Base-by-base conservation (phyloP, 2,797 vertebrate species). In the Staurois parvus region DNA sequence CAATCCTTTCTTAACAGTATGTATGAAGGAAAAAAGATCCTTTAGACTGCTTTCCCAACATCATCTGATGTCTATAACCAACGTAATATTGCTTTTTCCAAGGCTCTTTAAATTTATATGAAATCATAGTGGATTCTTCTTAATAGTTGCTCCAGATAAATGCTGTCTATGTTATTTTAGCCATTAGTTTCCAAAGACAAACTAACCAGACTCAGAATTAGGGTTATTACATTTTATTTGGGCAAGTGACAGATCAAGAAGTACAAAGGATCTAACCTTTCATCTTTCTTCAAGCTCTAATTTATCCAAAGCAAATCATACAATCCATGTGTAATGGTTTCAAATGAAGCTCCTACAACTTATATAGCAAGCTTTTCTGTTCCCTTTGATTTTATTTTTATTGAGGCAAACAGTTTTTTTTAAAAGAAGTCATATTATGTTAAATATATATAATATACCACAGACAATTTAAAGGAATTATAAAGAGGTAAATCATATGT, bases 171-270 rank as follows among this genome's bases (percentile, higher is more conserved):
- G 91, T 93, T 75, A 95, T 91, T 93, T 74, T 29, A 90, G 93
- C 93, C 97, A 95, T 92, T 90, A 91, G 89, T 90, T 91, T 94
- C 87, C 90, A 96, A 97, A 97, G 94, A 93, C 94, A 95, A 96
- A 93, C 91, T 37, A 87, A 93, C 92, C 89, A 90, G 91, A 91
- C 92, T 93, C 8, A 56, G 91, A 95, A 95, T 94, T 92, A 92
- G 92, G 92, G 93, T 92, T 96, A 97, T 98, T 97, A 97, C 92
- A 92, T 94, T 92, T 95, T 93, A 97, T 98, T 98, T 97, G 92
- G 93, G 89, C 90, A 94, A 95, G 94, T 93, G 94, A 90, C 78
- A 89, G 95, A 95, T 94, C 91, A n/a, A n/a, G n/a, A 42, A 42
- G 40, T 84, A 84, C 84, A 93, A 93, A 42, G n/a, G n/a, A n/a